phyloP scores from a whole-genome alignment of 1,140 invertebrate genomes.

The Drosophila athabasca region DNA sequence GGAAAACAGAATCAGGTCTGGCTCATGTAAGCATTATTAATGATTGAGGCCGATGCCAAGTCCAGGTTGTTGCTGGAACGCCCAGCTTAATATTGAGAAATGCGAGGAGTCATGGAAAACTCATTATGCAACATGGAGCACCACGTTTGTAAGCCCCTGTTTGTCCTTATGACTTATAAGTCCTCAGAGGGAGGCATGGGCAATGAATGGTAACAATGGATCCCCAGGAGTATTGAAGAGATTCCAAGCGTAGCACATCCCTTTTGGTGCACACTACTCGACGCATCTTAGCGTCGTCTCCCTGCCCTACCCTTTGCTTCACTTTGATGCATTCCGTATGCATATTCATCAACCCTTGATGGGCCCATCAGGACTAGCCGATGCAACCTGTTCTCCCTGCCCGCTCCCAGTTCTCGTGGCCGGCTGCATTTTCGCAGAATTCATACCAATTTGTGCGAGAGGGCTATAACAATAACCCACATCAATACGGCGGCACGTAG shows the following conservation, averaged over 20 bases:
- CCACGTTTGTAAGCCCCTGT: not conserved
- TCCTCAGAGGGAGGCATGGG: slow-evolving; percentile 1
- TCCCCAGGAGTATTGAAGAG: not conserved
- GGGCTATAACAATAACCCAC: slow-evolving; percentile 80
- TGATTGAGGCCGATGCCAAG: slow-evolving; percentile 29
- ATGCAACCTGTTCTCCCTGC: slow-evolving; percentile 48
- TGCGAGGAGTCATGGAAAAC: slow-evolving; percentile 5
- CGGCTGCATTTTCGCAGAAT: slow-evolving; percentile 69
- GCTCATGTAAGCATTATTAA: slow-evolving; percentile 60
- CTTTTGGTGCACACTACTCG: slow-evolving; percentile 33
- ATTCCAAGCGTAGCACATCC: slow-evolving; percentile 21
- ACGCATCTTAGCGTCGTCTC: slow-evolving; percentile 31
- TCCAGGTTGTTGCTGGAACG: slow-evolving; percentile 16
- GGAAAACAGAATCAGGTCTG: slow-evolving; percentile 30
- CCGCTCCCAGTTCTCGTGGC: not conserved
- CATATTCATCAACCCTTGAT: slow-evolving; percentile 34
- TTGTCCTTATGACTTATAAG: slow-evolving; percentile 9
- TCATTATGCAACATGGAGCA: no score
- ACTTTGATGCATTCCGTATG: slow-evolving; percentile 31
- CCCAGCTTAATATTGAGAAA: slow-evolving; percentile 18
- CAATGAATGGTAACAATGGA: slow-evolving; percentile 2
- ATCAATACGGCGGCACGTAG: slow-evolving; percentile 77
- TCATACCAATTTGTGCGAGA: slow-evolving; percentile 75
- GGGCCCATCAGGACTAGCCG: slow-evolving; percentile 24
- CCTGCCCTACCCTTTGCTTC: slow-evolving; percentile 7